These are phyloP conservation scores for Brachionus calyciflorus DNA, from an alignment of 1,140 invertebrate genomes.

Conservation along the genomic window DNA sequence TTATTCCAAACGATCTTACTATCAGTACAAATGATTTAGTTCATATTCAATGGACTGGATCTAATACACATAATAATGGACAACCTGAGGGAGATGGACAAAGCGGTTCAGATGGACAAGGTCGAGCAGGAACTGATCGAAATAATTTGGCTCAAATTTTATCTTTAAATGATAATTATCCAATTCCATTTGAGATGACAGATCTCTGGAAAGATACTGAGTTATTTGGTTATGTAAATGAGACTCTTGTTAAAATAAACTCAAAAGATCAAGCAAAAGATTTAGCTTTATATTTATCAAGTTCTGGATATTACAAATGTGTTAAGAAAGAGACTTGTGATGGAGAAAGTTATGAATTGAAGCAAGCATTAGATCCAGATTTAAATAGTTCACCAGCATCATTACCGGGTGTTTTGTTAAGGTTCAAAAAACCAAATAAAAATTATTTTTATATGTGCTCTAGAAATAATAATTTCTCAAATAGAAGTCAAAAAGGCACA, in stretches of 20 bases:
- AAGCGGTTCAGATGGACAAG: slow-evolving; percentile 54
- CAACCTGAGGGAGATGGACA: slow-evolving; percentile 56
- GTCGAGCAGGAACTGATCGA: slow-evolving; percentile 57
- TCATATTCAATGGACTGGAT: slow-evolving; percentile 60
- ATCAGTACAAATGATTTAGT: slow-evolving; percentile 53
- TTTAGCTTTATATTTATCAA: slow-evolving; percentile 56
- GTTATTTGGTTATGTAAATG: slow-evolving; percentile 47
- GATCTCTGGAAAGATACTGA: slow-evolving; percentile 55
- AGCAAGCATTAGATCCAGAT: not conserved
- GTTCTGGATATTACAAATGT: slow-evolving; percentile 59
- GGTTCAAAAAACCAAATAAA: not conserved
- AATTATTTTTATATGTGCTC: slow-evolving; percentile 35
- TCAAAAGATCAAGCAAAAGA: slow-evolving; percentile 51
- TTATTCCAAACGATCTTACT: slow-evolving; percentile 52
- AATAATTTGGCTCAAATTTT: slow-evolving; percentile 56
- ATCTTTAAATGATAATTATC: slow-evolving; percentile 55
- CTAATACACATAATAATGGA: slow-evolving; percentile 60
- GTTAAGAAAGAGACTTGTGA: not conserved
- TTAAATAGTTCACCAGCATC: slow-evolving; percentile 38
- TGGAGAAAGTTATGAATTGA: not conserved
- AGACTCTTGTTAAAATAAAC: slow-evolving; percentile 52
- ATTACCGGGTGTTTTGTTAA: slow-evolving; percentile 3
- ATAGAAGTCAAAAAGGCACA: slow-evolving; percentile 41
- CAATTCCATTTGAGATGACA: slow-evolving; percentile 54
- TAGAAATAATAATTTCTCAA: slow-evolving; percentile 47